These are phyloP conservation scores for Bucco capensis DNA, from an alignment of 2,113 vertebrate species.

Conservation along the genomic window DNA sequence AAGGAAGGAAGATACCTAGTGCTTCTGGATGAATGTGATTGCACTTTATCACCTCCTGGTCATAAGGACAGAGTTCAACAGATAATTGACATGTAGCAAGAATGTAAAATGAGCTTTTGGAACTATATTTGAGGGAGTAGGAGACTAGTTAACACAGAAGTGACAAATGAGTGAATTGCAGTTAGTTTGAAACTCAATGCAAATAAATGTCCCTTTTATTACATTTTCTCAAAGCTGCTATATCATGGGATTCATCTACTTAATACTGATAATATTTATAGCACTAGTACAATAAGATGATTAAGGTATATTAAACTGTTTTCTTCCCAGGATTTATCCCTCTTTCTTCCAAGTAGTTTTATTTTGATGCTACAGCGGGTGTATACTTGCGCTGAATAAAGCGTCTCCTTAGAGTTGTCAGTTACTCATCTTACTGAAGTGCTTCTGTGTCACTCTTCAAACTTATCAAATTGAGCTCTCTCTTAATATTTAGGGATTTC, in stretches of 20 bases:
- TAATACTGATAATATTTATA: background rate
- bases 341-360: background rate
- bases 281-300: too few relatives aligned
- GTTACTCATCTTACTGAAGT: background rate
- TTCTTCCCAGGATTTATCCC: accelerated
- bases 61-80: background rate
- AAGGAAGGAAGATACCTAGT: background rate
- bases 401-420: background rate
- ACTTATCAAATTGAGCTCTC: background rate
- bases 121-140: background rate
- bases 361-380: background rate
- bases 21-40: background rate
- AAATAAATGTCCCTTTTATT: too few relatives aligned
- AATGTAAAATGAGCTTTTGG: background rate
- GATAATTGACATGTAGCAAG: background rate
- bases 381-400: background rate
- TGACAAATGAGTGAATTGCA: background rate
- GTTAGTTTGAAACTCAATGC: background rate
- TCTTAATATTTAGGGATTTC: background rate
- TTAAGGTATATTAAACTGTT: background rate
- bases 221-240: background rate
- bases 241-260: background rate
- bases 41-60: constrained; percentile 18
- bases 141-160: background rate
- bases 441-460: background rate